These are phyloP conservation scores for Pelagia noctiluca DNA, from an alignment of 30 jellyfish, hydroid and myxozoan species.

Conservation along the genomic window DNA sequence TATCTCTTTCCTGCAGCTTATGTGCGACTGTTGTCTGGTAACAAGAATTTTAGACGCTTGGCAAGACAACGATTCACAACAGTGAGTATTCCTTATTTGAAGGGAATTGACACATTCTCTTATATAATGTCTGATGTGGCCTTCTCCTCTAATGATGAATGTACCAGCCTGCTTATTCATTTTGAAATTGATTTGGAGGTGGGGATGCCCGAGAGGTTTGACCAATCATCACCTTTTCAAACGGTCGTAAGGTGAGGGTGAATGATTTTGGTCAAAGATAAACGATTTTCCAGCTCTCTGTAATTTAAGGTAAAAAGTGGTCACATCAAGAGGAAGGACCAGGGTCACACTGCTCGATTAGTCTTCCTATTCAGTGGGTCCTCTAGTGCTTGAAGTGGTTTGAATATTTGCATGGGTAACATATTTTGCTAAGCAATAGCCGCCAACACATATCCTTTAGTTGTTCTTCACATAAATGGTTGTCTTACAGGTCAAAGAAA, in stretches of 20 bases:
- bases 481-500: slow-evolving; percentile 42
- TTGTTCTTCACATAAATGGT: not conserved
- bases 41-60: slow-evolving; percentile 74
- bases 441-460: not conserved
- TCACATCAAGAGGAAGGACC: too few relatives aligned
- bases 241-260: too few relatives aligned
- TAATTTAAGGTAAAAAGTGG: too few relatives aligned
- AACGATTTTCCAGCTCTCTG: too few relatives aligned
- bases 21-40: slow-evolving; percentile 79
- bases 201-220: too few relatives aligned
- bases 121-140: not conserved
- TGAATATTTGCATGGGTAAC: not conserved
- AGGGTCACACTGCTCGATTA: too few relatives aligned
- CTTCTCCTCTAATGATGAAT: too few relatives aligned
- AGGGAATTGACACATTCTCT: not conserved
- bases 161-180: too few relatives aligned
- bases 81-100: slow-evolving; percentile 56
- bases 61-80: slow-evolving; percentile 83
- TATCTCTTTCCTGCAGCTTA: slow-evolving; percentile 51
- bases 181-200: too few relatives aligned
- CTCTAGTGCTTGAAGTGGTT: slow-evolving; percentile 8
- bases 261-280: too few relatives aligned
- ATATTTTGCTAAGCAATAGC: not conserved
- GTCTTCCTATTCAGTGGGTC: too few relatives aligned
- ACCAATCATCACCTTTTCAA: too few relatives aligned